phyloP scores from a whole-genome alignment of 2,797 vertebrate genomes.

The Phoxinus dragarum region DNA sequence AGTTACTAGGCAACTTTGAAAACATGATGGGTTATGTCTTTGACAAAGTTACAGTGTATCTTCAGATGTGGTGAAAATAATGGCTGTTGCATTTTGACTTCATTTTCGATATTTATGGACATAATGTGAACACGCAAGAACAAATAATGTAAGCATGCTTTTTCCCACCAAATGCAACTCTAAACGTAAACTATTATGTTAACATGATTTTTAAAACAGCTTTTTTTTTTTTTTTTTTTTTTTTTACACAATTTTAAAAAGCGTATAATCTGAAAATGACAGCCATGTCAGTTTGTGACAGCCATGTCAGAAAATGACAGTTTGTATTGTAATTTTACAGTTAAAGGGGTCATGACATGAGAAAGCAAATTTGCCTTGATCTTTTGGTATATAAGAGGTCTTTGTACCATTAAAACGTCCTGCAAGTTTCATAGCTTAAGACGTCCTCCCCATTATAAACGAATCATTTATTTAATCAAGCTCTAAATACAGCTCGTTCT shows the following conservation, averaged over 20 bases:
- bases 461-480: no score
- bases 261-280: no score
- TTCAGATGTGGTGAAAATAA: neutral
- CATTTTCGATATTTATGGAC: neutral
- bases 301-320: no score
- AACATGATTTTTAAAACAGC: neutral
- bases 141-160: neutral
- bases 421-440: no score
- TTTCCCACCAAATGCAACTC: neutral
- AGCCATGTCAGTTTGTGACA: no score
- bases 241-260: neutral
- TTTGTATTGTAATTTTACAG: no score
- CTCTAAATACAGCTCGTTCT: no score
- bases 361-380: no score
- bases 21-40: neutral
- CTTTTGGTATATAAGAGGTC: no score
- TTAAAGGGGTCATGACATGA: no score
- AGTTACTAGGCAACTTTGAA: neutral
- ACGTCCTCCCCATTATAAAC: no score
- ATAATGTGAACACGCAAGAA: neutral
- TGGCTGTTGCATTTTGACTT: neutral
- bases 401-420: no score
- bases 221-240: neutral
- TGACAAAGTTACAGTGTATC: neutral
- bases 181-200: neutral